Base-by-base conservation (phyloP, 2,113 vertebrate species). In the Forbesichthys agassizii region DNA sequence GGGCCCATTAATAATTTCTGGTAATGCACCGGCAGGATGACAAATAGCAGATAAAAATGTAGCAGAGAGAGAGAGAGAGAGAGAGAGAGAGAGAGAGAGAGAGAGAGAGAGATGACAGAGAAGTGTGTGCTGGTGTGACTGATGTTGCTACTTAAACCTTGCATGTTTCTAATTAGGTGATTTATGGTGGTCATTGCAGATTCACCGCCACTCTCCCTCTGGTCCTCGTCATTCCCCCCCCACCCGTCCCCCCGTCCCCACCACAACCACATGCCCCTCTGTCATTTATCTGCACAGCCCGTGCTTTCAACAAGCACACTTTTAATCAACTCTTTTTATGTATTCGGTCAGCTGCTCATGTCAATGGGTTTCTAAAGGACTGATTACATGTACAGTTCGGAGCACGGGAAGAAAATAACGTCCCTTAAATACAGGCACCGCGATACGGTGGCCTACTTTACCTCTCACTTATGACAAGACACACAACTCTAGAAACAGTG, bases 131-230 rank as follows among this genome's bases (percentile, higher is more conserved):
- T 46, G 65, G 61, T 68, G 67, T 92, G 90, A 92, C 86, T 86
- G 90, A 92, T 91, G 89, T 85, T 78, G 75, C 88, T 88, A 83
- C 86, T 92, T 91, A 84, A 91, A 89, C 57, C 33, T 42, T 58
- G 79, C 77, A 46, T 79, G 80, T 86, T 90, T 86, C 88, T 91
- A 92, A 92, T 92, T 85, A 88, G 77, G 79, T 91, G 91, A 92
- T 92, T 90, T 91, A 92, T 92, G 89, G 80, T 18, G 64, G 76
- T 87, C 87, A 81, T 89, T 88, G 83, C 66, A 69, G 84, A 88
- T 78, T 84, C 83, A 68, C 76, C 60, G 77, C 60, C 79, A 66
- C 61, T 69, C 69, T 75, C 70, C 59, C 54, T 81, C 68, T 48
- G 67, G 61, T 76, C 77, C 63, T 66, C 72, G 67, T 79, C 81